Conservation (phyloP, 2,888 invertebrate species). For the Plagodis dolabraria region DNA sequence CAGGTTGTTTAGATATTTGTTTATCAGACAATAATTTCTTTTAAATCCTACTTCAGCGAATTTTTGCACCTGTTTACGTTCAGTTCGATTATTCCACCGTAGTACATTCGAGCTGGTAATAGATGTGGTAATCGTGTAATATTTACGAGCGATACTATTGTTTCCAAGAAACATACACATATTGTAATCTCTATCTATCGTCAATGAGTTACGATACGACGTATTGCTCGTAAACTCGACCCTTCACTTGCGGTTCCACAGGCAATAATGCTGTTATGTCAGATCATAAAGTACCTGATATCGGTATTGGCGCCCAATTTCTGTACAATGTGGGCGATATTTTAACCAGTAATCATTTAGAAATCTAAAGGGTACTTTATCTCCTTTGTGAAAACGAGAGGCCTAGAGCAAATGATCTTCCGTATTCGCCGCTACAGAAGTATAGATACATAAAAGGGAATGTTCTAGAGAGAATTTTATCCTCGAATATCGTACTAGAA, state of each 20-base stretch:
- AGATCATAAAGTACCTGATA: constrained; percentile 31
- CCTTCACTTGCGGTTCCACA: constrained; percentile 29
- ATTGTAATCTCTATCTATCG: constrained; percentile 31
- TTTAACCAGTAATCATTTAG: constrained; percentile 8
- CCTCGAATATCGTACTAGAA: constrained; percentile 30
- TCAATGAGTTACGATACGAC: constrained; percentile 34
- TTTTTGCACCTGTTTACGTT: too few species aligned
- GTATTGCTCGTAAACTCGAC: constrained; percentile 35
- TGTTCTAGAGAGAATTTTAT: constrained; percentile 34
- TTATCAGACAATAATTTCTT: background rate
- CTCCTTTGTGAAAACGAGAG: constrained; percentile 34
- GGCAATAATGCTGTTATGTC: constrained; percentile 32
- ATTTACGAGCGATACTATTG: constrained; percentile 17
- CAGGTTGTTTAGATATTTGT: background rate
- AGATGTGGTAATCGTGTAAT: background rate
- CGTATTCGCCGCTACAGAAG: constrained; percentile 19
- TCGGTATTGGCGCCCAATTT: constrained; percentile 26
- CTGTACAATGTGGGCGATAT: constrained; percentile 19
- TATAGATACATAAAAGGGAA: constrained; percentile 13
- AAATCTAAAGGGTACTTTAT: constrained; percentile 25
- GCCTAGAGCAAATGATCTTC: constrained; percentile 12
- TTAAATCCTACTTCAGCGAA: too few species aligned
- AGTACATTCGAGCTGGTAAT: too few species aligned
- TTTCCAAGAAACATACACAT: constrained; percentile 19
- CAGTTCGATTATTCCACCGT: background rate